A percentile compares a stretch with the other conserved stretches of the same genome.
Conservation (phyloP, 2,797 vertebrate species). For the Sebastes melanostomus region DNA sequence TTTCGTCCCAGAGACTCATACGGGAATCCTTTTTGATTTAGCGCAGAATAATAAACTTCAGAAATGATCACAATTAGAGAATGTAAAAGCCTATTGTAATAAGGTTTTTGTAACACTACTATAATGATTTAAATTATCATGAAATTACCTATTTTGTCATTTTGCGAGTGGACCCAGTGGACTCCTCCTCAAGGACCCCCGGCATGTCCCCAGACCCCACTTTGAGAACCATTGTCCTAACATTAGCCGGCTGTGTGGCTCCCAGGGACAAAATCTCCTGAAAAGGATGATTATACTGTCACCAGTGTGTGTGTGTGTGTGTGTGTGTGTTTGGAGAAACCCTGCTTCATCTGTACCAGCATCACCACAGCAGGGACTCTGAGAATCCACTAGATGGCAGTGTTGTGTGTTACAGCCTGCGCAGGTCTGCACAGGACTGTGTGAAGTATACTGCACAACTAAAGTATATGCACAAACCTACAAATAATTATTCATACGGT, state of each 20-base stretch:
- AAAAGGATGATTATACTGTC: conserved; percentile 35
- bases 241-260: conserved; percentile 37
- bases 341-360: neutral
- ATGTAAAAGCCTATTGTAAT: conserved; percentile 5
- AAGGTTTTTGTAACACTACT: conserved; percentile 5
- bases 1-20: neutral
- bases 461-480: neutral
- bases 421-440: neutral
- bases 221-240: conserved; percentile 53
- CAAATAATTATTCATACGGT: neutral
- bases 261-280: conserved; percentile 50
- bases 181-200: conserved; percentile 28
- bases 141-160: conserved; percentile 49
- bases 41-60: conserved; percentile 8
- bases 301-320: conserved; percentile 7
- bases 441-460: neutral
- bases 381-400: conserved; percentile 72
- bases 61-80: conserved; percentile 11
- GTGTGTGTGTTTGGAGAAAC: neutral
- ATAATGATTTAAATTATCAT: conserved; percentile 40
- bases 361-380: neutral
- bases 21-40: conserved; percentile 6
- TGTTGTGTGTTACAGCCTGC: conserved; percentile 64
- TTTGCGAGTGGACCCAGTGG: conserved; percentile 17
- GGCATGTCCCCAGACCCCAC: conserved; percentile 40